Evolutionary conservation across 2,797 vertebrate species (phyloP).

Genomic region (Cyclura pinguis): DNA sequence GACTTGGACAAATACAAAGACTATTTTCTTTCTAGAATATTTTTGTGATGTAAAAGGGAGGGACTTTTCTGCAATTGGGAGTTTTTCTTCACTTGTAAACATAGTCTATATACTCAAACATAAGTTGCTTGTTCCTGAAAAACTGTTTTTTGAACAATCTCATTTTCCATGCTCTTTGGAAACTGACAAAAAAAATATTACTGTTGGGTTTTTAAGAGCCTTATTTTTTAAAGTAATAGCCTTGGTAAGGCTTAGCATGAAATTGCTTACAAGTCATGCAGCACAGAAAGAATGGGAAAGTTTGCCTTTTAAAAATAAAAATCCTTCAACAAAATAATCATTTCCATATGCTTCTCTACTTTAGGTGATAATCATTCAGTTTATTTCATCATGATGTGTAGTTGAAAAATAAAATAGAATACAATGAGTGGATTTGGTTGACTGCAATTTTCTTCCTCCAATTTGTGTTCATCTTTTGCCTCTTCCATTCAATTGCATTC

Average conservation of each 20-base stretch:
- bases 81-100: neutral
- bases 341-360: neutral
- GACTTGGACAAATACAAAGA: too few relatives aligned
- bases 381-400: slow-evolving; percentile 21
- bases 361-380: slow-evolving; percentile 29
- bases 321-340: neutral
- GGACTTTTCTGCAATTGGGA: neutral
- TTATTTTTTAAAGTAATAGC: slow-evolving; percentile 10
- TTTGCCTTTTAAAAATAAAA: neutral
- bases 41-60: too few relatives aligned
- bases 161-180: neutral
- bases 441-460: neutral
- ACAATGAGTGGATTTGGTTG: accelerated
- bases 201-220: slow-evolving; percentile 4
- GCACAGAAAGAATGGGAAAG: neutral
- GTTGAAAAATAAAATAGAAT: slow-evolving; percentile 13
- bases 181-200: slow-evolving; percentile 10
- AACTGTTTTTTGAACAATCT: neutral
- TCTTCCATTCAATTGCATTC: neutral
- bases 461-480: slow-evolving; percentile 26
- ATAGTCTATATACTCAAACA: neutral
- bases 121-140: neutral
- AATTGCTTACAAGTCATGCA: slow-evolving; percentile 24
- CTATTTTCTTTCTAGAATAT: neutral
- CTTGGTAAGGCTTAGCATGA: neutral